phyloP scores from a whole-genome alignment of 2,797 vertebrate species.

The Onychomys torridus region DNA sequence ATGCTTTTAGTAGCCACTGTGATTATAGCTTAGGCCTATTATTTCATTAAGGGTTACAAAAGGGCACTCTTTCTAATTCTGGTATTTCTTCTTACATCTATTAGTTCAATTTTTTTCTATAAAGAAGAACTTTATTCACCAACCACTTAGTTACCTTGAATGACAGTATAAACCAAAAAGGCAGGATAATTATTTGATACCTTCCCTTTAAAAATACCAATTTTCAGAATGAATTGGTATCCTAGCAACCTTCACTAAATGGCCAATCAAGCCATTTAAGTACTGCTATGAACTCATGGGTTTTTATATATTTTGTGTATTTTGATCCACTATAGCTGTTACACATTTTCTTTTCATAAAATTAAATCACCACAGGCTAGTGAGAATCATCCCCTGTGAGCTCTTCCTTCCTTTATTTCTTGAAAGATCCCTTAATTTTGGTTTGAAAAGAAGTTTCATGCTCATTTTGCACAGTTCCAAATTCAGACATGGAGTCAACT shows the following conservation, averaged over 20 bases:
- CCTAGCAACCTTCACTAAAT: constrained; percentile 65
- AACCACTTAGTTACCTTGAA: constrained; percentile 54
- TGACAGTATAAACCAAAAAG: constrained; percentile 46
- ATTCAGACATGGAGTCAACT: not conserved
- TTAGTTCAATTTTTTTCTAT: constrained; percentile 62
- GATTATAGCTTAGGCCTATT: constrained; percentile 37
- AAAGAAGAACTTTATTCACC: constrained; percentile 61
- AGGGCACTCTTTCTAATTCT: constrained; percentile 50
- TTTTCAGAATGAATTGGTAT: constrained; percentile 71
- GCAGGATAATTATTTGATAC: constrained; percentile 61
- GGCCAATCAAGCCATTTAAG: constrained; percentile 38
- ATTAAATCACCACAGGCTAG: constrained; percentile 8
- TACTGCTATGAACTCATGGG: constrained; percentile 37
- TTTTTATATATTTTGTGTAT: constrained; percentile 65
- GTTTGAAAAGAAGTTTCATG: constrained; percentile 30
- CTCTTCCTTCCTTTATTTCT: constrained; percentile 41
- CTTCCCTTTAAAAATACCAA: constrained; percentile 57
- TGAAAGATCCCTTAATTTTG: constrained; percentile 14
- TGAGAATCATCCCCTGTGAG: not conserved
- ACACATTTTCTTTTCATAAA: constrained; percentile 59
- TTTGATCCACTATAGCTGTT: constrained; percentile 49
- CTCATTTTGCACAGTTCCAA: not conserved
- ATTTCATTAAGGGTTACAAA: constrained; percentile 64
- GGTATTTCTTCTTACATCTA: constrained; percentile 49
- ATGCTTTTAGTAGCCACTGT: constrained; percentile 50